Evolutionary conservation across 2,113 vertebrate species (phyloP), one percentile per base, ranked within the genome.

Genomic region (Phodopus roborovskii): DNA sequence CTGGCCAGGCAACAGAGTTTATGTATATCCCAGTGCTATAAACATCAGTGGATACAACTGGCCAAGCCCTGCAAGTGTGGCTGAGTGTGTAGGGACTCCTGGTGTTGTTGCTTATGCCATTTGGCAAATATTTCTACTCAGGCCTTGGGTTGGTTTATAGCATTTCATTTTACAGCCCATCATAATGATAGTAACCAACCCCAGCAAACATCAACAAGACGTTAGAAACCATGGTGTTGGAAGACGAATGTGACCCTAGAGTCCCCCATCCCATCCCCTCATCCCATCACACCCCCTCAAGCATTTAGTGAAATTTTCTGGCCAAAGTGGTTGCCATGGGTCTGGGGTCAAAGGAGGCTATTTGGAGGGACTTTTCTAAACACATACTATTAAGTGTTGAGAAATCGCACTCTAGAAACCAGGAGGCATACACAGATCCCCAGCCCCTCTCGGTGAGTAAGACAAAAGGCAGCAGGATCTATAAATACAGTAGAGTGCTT

Each of bases 301-400:
- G 71, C 24, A 60, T 88, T 78, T 68, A 66, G 70, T 89, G 90
- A 66, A 77, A 93, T 85, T 96, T 92, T 95, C 90, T 68, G 91
- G 83, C 86, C 87, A 87, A 78, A 97, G 91, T 82, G 92, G 95
- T 98, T 97, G 92, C 91, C 78, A 91, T 96, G 85, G 94, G 86
- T 96, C 94, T 96, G 73, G 87, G 94, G 97, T 98, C 98, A 98
- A 95, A 97, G 97, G 96, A 98, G 97, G 97, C 95, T 96, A 98
- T 98, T 98, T 33, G 97, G 98, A 98, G 95, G 95, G 92, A 95
- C 96, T 98, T 97, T 98, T 98, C 95, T 97, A 98, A 98, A 98
- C 98, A 98, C 97, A 96, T 94, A 42, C 97, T 90, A 77, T 36
- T 77, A 94, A 92, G 96, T 97, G 95, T 94, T 98, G 98, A 97